Evolutionary conservation across 1,140 invertebrate species (phyloP).

Genomic region (Agrypnia vestita): DNA sequence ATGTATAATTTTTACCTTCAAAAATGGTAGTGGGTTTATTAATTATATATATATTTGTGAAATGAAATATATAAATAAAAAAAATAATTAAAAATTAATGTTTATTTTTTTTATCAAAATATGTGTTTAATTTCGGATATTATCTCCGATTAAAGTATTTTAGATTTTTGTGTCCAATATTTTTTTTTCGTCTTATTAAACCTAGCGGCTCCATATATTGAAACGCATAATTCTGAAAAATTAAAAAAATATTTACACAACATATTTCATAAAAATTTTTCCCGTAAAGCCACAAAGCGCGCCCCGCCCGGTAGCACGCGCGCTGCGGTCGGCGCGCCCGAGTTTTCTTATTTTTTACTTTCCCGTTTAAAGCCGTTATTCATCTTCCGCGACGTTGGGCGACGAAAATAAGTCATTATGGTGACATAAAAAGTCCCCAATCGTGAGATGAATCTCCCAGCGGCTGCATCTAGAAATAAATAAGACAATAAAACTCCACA

Average conservation of each 20-base stretch:
- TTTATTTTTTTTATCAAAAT: too few species aligned
- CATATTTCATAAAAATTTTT: not conserved
- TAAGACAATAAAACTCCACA: slow-evolving; percentile 19
- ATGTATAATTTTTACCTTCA: too few species aligned
- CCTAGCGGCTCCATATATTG: too few species aligned
- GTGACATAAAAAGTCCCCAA: slow-evolving; percentile 42
- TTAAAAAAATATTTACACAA: not conserved
- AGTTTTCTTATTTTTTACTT: not conserved
- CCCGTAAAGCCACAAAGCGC: not conserved
- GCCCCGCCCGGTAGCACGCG: not conserved
- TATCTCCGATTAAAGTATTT: too few species aligned
- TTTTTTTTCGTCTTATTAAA: too few species aligned
- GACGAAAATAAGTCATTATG: slow-evolving; percentile 48
- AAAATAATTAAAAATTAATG: too few species aligned
- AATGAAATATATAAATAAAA: too few species aligned
- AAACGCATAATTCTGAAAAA: not conserved
- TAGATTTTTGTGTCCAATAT: too few species aligned
- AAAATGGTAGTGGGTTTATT: too few species aligned
- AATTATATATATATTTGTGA: too few species aligned
- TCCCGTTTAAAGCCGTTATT: slow-evolving; percentile 1
- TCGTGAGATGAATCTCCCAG: slow-evolving; percentile 38
- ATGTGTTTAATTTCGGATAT: too few species aligned
- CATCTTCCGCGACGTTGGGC: slow-evolving; percentile 33
- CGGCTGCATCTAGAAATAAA: slow-evolving; percentile 31
- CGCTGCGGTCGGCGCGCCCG: not conserved